phyloP scores from a whole-genome alignment of 2,888 invertebrate species.

The Drosophila austrosaltans region DNA sequence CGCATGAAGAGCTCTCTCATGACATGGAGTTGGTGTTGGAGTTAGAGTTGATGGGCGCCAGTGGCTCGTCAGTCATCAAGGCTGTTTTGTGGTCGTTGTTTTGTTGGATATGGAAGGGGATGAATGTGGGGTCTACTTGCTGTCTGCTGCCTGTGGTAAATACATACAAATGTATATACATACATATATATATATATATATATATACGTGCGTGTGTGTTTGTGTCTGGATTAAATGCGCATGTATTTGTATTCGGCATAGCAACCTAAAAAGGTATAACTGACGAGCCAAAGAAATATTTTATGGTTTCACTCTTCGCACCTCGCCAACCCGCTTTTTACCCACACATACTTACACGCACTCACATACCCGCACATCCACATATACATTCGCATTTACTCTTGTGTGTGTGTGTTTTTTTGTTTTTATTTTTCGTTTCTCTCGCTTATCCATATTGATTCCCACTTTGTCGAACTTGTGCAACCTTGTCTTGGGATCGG shows the following conservation, averaged over 20 bases:
- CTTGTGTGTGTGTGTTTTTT: background rate
- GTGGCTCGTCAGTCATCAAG: conserved; percentile 47
- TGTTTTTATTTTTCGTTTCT: conserved; percentile 9
- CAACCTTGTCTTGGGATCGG: conserved; percentile 20
- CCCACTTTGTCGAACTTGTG: conserved; percentile 40
- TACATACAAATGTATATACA: conserved; percentile 35
- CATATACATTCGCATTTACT: conserved; percentile 1
- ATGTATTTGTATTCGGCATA: conserved; percentile 37
- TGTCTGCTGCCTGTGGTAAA: conserved; percentile 45
- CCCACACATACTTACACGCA: background rate
- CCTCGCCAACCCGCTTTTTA: conserved; percentile 30
- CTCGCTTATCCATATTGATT: conserved; percentile 47
- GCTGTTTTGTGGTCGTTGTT: conserved; percentile 32
- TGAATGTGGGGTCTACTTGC: conserved; percentile 24
- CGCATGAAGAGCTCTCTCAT: conserved; percentile 13
- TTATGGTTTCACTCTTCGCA: conserved; percentile 71
- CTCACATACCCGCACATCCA: background rate
- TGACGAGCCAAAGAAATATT: conserved; percentile 65
- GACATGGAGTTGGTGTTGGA: background rate
- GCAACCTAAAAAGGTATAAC: conserved; percentile 42
- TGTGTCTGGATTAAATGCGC: conserved; percentile 29
- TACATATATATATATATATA: conserved; percentile 21
- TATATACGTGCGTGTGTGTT: conserved; percentile 28
- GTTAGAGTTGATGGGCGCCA: conserved; percentile 31
- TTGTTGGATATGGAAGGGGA: background rate